Conservation (phyloP, 2,888 invertebrate species). For the Thalpophila matura region DNA sequence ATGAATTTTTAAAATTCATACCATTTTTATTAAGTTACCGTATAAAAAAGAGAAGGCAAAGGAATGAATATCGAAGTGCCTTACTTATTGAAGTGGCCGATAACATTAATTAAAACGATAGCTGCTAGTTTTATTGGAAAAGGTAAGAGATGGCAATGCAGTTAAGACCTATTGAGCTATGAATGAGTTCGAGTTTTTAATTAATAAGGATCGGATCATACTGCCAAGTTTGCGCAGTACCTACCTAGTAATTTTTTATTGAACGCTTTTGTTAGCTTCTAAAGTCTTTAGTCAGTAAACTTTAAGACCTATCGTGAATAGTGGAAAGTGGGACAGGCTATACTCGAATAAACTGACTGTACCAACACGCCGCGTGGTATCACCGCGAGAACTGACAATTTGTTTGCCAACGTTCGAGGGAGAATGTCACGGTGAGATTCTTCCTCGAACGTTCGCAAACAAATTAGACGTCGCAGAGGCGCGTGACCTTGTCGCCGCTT, state of each 20-base stretch:
- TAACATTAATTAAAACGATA: constrained; percentile 20
- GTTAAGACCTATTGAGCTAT: constrained; percentile 11
- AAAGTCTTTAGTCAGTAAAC: no score
- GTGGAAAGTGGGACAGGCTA: no score
- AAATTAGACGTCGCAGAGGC: no score
- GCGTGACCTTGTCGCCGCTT: no score
- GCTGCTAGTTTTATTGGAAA: constrained; percentile 7
- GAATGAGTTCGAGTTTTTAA: constrained; percentile 14
- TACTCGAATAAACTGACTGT: no score
- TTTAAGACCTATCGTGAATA: no score
- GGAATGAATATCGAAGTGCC: constrained; percentile 20
- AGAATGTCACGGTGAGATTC: no score
- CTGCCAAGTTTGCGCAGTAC: background rate
- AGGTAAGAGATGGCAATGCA: constrained; percentile 1
- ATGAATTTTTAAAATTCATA: background rate
- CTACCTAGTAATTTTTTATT: background rate
- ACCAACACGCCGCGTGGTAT: no score
- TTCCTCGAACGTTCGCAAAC: no score
- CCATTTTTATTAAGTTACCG: constrained; percentile 29
- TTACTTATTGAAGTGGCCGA: constrained; percentile 12
- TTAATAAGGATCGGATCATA: background rate
- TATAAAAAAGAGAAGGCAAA: constrained; percentile 7
- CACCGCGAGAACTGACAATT: no score
- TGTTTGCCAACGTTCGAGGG: no score
- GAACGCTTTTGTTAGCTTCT: background rate